Percentiles rank a stretch among this genome's conserved stretches.
Conservation (phyloP, 2,113 vertebrate genomes). For the Dicerorhinus sumatrensis region DNA sequence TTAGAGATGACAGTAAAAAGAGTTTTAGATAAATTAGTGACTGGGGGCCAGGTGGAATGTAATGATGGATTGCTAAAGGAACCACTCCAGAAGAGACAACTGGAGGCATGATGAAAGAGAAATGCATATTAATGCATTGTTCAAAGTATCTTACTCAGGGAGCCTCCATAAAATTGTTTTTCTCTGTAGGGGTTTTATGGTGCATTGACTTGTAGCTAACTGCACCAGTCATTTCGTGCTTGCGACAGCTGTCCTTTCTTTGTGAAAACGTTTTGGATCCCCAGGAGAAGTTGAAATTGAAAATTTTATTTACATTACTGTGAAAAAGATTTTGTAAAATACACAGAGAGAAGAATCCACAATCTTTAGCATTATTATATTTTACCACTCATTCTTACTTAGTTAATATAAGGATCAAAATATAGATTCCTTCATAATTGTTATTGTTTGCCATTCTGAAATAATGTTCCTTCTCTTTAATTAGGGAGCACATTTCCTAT, state of each 20-base stretch:
- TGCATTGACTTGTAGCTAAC: slow-evolving; percentile 34
- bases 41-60: background rate
- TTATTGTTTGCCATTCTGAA: slow-evolving; percentile 25
- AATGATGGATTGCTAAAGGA: background rate
- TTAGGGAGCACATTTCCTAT: background rate
- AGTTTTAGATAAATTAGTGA: background rate
- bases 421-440: slow-evolving; percentile 14
- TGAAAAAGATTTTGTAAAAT: slow-evolving; percentile 63
- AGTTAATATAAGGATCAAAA: slow-evolving; percentile 40
- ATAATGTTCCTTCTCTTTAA: slow-evolving; percentile 48
- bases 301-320: background rate
- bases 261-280: slow-evolving; percentile 42
- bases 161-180: slow-evolving; percentile 23
- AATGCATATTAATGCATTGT: slow-evolving; percentile 26
- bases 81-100: background rate
- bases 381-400: slow-evolving; percentile 3
- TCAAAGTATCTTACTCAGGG: background rate
- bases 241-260: slow-evolving; percentile 26
- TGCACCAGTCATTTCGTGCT: background rate
- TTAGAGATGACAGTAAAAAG: background rate
- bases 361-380: slow-evolving; percentile 38
- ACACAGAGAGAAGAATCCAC: slow-evolving; percentile 32
- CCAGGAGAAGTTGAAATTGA: slow-evolving; percentile 49
- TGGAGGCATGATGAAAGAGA: background rate
- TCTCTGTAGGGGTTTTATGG: background rate